Base-by-base conservation (phyloP, 2,888 invertebrate genomes). In the Silvanus unidentatus region DNA sequence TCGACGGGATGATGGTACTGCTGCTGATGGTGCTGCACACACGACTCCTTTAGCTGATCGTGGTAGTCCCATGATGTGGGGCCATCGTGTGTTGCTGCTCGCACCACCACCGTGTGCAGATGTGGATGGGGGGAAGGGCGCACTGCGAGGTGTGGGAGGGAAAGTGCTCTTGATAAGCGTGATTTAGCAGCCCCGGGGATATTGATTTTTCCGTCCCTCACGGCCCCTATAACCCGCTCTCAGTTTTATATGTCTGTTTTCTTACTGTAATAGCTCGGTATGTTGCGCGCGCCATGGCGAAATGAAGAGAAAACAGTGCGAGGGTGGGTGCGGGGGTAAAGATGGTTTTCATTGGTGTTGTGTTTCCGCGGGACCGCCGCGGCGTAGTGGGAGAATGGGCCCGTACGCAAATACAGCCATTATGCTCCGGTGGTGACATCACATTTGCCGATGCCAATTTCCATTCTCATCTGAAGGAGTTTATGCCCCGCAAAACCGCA, bases 151-250 rank as follows among this genome's bases (percentile, higher is more conserved):
- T 34, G 55, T 49, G 55, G 60, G 64, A 68, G 69, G 68, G 69
- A 70, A 72, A 72, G 71, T 73, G 71, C 73, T 74, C 73, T 74
- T 74, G 74, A 74, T 73, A 73, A 74, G 74, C 81, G 81, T 82
- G 82, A 82, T 82, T 82, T 82, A 82, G 81, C 81, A 81, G 81
- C 81, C 81, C 81, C 80, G 80, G 75, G 81, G 81, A 81, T 73
- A 73, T 73, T 73, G 73, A 73, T 73, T 73, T 74, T 73, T 73
- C 70, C 71, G 71, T 68, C 70, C 69, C 72, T 65, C 68, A n/a
- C 15, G 16, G 60, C 64, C 68, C 69, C 67, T 68, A 66, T 64
- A 66, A 66, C 69, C 68, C 69, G 64, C 71, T 66, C 70, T 68
- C 72, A 72, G 73, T 73, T 73, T 73, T 74, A 73, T 74, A 73